Conservation (phyloP, 1,140 invertebrate genomes). For the Berghia stephanieae region DNA sequence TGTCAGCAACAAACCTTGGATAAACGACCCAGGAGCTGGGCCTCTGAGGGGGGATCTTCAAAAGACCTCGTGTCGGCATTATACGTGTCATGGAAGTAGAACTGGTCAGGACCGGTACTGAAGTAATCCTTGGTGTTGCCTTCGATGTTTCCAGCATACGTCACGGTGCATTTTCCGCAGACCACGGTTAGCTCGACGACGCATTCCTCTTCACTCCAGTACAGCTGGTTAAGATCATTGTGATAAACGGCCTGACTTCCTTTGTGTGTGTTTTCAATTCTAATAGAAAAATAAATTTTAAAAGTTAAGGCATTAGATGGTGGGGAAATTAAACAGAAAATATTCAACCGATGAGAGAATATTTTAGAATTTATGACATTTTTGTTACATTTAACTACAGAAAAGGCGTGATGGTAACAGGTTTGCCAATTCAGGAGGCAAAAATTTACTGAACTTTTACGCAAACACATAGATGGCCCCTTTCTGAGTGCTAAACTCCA, state of each 20-base stretch:
- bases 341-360: too few relatives aligned
- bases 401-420: too few relatives aligned
- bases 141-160: constrained; percentile 71
- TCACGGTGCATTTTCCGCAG: constrained; percentile 74
- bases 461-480: too few relatives aligned
- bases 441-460: too few relatives aligned
- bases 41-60: constrained; percentile 73
- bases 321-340: too few relatives aligned
- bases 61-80: constrained; percentile 72
- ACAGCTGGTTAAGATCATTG: constrained; percentile 79
- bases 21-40: constrained; percentile 71
- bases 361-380: too few relatives aligned
- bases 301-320: too few relatives aligned
- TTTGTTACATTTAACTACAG: too few relatives aligned
- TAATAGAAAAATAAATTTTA: too few relatives aligned
- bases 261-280: constrained; percentile 80
- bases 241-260: constrained; percentile 69
- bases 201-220: constrained; percentile 79
- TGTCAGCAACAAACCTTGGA: constrained; percentile 71
- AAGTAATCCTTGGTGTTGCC: constrained; percentile 72
- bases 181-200: constrained; percentile 69
- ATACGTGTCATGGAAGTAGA: constrained; percentile 82
- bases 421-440: too few relatives aligned
- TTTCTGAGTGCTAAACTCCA: too few relatives aligned
- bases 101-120: constrained; percentile 74